Evolutionary conservation across 2,113 vertebrate genomes (phyloP).

Genomic region (Pseudorectes ferrugineus): DNA sequence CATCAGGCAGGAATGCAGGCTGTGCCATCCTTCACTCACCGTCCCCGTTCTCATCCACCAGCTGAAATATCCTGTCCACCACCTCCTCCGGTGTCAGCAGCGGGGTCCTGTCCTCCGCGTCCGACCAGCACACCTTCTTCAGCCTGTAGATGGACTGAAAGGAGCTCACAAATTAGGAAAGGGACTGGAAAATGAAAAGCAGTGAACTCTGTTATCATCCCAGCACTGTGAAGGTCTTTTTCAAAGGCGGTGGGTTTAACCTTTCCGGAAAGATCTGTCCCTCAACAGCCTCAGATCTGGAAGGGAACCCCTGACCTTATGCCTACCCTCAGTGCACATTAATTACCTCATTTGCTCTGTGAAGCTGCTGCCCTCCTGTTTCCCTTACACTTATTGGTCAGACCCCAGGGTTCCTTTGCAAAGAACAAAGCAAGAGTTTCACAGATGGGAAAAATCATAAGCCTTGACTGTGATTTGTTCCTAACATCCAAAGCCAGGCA

Average conservation of each 20-base stretch:
- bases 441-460: neutral
- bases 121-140: constrained; percentile 86
- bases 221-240: neutral
- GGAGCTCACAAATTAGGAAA: neutral
- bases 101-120: constrained; percentile 74
- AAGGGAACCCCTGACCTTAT: fast-evolving
- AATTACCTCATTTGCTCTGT: neutral
- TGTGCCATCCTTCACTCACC: constrained; percentile 68
- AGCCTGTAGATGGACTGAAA: constrained; percentile 88
- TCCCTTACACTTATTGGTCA: neutral
- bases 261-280: neutral
- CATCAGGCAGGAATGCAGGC: neutral
- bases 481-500: neutral
- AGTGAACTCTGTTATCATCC: neutral
- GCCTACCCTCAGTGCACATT: neutral
- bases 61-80: constrained; percentile 92
- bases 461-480: neutral
- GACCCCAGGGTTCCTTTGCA: neutral
- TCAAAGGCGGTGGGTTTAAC: neutral
- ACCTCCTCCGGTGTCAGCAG: constrained; percentile 89
- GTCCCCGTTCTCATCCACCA: constrained; percentile 94
- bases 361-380: neutral
- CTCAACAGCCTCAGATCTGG: neutral
- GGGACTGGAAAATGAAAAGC: neutral
- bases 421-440: neutral